Percentiles rank a stretch among this genome's conserved stretches.
Evolutionary conservation across 2,797 vertebrate species (phyloP).

Genomic region (Syngnathus rostellatus): DNA sequence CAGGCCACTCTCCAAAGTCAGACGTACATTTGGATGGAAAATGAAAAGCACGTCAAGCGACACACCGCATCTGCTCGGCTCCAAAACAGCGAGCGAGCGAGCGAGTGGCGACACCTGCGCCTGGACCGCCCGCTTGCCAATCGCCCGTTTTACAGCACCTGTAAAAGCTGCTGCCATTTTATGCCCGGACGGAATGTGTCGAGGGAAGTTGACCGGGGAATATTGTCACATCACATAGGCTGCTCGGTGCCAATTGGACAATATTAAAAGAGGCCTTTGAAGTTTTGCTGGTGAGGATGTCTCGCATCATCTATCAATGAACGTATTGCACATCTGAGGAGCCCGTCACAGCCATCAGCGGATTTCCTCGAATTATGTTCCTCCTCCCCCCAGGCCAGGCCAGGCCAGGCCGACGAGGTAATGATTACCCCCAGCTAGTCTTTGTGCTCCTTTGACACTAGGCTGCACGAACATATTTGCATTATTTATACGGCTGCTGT

Average conservation of each 20-base stretch:
- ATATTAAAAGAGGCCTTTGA: too few relatives aligned
- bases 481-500: constrained; percentile 27
- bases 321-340: constrained; percentile 12
- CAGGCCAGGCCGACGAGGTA: constrained; percentile 6
- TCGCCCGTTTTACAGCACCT: background rate
- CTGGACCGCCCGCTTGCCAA: background rate
- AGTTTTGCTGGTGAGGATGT: background rate
- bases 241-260: too few relatives aligned
- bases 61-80: background rate
- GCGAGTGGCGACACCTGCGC: background rate
- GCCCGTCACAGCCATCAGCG: constrained; percentile 28
- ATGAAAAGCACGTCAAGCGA: background rate
- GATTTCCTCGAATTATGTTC: constrained; percentile 36
- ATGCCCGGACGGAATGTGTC: background rate
- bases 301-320: background rate
- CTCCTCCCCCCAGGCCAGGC: too few relatives aligned
- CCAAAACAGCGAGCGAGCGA: background rate
- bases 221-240: background rate
- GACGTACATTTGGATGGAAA: background rate
- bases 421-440: constrained; percentile 33
- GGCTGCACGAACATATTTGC: constrained; percentile 32
- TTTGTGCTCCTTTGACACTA: constrained; percentile 30
- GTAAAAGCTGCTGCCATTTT: background rate
- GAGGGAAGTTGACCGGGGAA: background rate
- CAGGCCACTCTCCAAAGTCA: background rate